Conservation (phyloP, 2,797 vertebrate species). For the Pseudochirops cupreus region DNA sequence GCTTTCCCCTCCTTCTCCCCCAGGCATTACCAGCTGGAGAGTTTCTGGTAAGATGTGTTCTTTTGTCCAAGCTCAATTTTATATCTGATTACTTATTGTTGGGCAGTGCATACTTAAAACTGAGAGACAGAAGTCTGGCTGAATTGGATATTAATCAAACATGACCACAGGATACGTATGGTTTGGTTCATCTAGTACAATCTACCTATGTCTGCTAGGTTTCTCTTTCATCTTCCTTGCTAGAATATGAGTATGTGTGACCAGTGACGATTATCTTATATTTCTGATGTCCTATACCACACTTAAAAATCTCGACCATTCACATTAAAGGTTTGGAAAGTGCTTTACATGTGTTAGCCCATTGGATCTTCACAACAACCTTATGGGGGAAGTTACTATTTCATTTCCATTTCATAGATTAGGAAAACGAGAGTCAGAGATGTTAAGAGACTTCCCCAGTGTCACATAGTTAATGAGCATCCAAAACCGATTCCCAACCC, state of each 20-base stretch:
- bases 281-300: background rate
- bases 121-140: background rate
- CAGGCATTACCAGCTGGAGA: background rate
- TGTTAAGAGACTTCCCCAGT: background rate
- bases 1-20: background rate
- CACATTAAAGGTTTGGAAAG: background rate
- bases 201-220: background rate
- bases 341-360: background rate
- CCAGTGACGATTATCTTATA: background rate
- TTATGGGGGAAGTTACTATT: background rate
- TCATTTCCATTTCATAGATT: background rate
- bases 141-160: background rate
- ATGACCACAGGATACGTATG: background rate
- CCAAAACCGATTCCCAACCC: background rate
- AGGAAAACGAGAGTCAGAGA: background rate
- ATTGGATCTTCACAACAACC: too few relatives aligned
- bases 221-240: background rate
- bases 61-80: background rate
- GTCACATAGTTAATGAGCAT: background rate
- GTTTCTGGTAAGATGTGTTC: background rate
- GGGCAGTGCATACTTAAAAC: background rate
- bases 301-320: background rate
- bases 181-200: background rate
- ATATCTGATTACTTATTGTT: background rate
- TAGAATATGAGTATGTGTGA: background rate